These are phyloP conservation scores for Sinohyriopsis cumingii DNA, from an alignment of 2,888 invertebrate species.

Conservation along the genomic window DNA sequence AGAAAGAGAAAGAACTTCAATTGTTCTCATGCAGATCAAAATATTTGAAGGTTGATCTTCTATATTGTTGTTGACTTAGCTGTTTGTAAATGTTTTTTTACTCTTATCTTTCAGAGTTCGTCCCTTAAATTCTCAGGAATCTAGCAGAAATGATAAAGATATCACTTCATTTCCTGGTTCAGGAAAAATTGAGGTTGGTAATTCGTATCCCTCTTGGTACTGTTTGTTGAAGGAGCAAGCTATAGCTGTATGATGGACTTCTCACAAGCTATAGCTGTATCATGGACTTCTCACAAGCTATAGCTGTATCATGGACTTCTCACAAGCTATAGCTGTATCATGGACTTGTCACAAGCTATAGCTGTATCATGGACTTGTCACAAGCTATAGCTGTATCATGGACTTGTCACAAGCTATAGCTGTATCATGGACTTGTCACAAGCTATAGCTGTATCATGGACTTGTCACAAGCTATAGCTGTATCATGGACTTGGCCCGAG, in stretches of 20 bases:
- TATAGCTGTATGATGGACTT: constrained; percentile 1
- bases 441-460: neutral
- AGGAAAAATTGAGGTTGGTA: constrained; percentile 84
- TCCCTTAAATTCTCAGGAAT: constrained; percentile 85
- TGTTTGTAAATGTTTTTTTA: too few relatives aligned
- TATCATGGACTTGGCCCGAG: neutral
- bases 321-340: too few relatives aligned
- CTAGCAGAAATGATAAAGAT: constrained; percentile 79
- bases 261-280: neutral
- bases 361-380: constrained; percentile 1
- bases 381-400: neutral
- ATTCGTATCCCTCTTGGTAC: neutral
- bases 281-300: neutral
- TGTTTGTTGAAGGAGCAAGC: neutral
- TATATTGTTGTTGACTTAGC: too few relatives aligned
- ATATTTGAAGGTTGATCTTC: too few relatives aligned
- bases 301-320: constrained; percentile 1
- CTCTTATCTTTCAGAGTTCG: constrained; percentile 79
- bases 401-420: neutral
- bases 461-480: too few relatives aligned
- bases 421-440: constrained; percentile 1
- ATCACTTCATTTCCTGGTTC: constrained; percentile 90
- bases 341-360: too few relatives aligned
- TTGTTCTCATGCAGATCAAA: too few relatives aligned
- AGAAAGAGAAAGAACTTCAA: too few relatives aligned